phyloP scores from a whole-genome alignment of 2,888 invertebrate genomes.

The Diarsia mendica region DNA sequence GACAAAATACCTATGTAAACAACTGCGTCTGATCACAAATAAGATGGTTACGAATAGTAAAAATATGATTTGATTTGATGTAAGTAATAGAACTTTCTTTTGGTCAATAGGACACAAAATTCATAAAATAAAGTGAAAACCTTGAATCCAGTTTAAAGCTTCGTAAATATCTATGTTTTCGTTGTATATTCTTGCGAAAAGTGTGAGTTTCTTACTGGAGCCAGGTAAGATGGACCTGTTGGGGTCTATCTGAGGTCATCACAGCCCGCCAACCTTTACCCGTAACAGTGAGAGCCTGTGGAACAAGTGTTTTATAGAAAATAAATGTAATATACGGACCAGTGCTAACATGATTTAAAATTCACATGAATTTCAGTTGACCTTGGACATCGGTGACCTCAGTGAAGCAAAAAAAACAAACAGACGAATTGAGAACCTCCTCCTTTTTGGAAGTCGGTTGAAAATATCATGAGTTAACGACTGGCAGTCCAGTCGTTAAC shows the following conservation, averaged over 20 bases:
- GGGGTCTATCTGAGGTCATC: neutral
- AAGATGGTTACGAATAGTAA: neutral
- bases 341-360: neutral
- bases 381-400: neutral
- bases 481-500: too few relatives aligned
- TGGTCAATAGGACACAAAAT: neutral
- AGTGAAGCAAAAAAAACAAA: neutral
- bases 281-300: neutral
- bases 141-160: neutral
- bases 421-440: too few relatives aligned
- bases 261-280: neutral
- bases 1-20: neutral
- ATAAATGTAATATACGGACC: neutral
- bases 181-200: neutral
- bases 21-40: neutral
- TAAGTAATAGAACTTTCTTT: neutral
- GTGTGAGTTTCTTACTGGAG: neutral
- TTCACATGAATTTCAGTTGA: neutral
- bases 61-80: too few relatives aligned
- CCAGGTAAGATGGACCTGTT: neutral
- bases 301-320: conserved; percentile 13
- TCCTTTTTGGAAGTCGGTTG: too few relatives aligned
- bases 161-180: neutral
- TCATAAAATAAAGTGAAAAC: neutral
- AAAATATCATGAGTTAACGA: neutral